Base-by-base conservation (phyloP, 2,888 invertebrate genomes). In the Acanthosepion esculentum region DNA sequence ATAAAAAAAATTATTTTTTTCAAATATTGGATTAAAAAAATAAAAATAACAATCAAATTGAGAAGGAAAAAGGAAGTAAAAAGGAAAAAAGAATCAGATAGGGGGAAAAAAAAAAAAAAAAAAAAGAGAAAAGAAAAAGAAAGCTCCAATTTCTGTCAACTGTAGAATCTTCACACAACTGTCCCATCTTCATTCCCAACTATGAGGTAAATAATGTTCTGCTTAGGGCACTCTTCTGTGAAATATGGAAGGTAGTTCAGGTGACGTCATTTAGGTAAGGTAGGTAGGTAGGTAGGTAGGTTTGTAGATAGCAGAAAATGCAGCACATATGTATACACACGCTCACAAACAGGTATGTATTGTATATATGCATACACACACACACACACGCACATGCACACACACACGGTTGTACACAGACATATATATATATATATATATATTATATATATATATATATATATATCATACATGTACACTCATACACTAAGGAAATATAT, bases 181-280 rank as follows among this genome's bases (percentile, higher is more conserved):
- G 50, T 92, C 50, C 92, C 92, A 92, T 29, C 29, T 92, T 29
- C 50, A 50, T n/a, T 29, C 33, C 92, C 29, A 48, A 92, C 92
- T 92, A 94, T 94, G 94, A 94, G 94, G 94, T 94, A 94, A 94
- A 94, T 48, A 55, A 64, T 94, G 94, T n/a, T 94, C 59, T 94
- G 64, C 94, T 64, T 59, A 64, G 53, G 94, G 94, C 94, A 94
- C 94, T 94, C 55, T 64, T 41, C 94, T 94, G 55, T 94, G 94
- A 94, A 94, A 93, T 93, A 48, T 93, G 93, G 93, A 93, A 93
- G 93, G 78, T 33, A n/a, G 78, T 33, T 64, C n/a, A 78, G 78
- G 78, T 78, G 78, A 78, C 78, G 78, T 78, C n/a, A 78, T 78
- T 78, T 78, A 78, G 78, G 78, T n/a, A n/a, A 78, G 78, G 78